These are phyloP conservation scores for Neosilurus hyrtlii DNA, from an alignment of 2,797 vertebrate species.

Conservation along the genomic window DNA sequence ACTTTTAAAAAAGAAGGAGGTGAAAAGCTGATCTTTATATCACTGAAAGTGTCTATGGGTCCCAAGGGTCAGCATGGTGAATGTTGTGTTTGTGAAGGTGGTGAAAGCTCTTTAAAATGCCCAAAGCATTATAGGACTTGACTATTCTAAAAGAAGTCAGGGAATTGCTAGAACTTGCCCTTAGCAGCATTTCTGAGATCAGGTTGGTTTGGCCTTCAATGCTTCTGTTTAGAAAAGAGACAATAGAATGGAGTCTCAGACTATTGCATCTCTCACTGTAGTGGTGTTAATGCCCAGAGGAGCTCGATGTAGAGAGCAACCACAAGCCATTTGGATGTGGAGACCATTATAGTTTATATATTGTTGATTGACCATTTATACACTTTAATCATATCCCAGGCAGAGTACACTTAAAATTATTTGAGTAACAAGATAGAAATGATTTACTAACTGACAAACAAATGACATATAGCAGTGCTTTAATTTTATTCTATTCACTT, in stretches of 20 bases:
- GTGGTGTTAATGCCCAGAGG: constrained; percentile 32
- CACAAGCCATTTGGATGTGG: not conserved
- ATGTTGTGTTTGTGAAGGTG: constrained; percentile 34
- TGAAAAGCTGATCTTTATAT: constrained; percentile 35
- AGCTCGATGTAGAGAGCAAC: constrained; percentile 29
- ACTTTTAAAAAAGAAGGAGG: constrained; percentile 34
- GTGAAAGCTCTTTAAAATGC: constrained; percentile 36
- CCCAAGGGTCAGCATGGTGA: constrained; percentile 28
- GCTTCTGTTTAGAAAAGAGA: constrained; percentile 43
- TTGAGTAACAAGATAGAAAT: not conserved
- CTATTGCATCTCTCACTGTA: constrained; percentile 24
- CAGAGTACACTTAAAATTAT: not conserved
- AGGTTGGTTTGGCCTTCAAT: constrained; percentile 42
- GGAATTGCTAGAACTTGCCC: constrained; percentile 48
- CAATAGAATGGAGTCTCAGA: constrained; percentile 39
- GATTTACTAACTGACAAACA: not conserved
- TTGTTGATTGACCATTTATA: constrained; percentile 5
- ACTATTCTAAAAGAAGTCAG: constrained; percentile 57
- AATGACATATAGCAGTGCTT: not conserved
- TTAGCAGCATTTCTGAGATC: constrained; percentile 44
- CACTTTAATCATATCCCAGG: not conserved
- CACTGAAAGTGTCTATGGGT: constrained; percentile 34
- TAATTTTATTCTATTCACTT: too few relatives aligned
- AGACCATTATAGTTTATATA: not conserved
- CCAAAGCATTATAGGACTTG: constrained; percentile 53